Percentiles rank a stretch among this genome's conserved stretches.
Evolutionary conservation across 1,140 invertebrate genomes (phyloP).

Genomic region (Planococcus citri): DNA sequence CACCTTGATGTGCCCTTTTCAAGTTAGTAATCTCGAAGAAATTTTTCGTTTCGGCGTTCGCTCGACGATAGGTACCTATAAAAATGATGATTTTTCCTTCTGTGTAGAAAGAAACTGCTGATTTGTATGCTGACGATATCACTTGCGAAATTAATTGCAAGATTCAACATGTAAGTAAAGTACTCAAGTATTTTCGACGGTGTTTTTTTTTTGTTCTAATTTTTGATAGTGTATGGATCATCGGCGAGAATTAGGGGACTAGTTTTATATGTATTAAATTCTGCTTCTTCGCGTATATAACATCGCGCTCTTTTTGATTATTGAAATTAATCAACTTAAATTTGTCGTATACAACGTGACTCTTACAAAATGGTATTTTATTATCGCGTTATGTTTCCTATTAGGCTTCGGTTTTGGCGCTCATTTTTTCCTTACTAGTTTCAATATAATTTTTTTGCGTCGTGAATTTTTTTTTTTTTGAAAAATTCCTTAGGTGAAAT

Average conservation of each 20-base stretch:
- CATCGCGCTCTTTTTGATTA: neutral
- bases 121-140: neutral
- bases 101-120: neutral
- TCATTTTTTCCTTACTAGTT: no score
- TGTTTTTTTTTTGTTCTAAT: no score
- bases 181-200: neutral
- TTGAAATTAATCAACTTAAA: neutral
- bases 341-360: constrained; percentile 1
- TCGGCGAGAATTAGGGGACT: no score
- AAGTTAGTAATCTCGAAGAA: neutral
- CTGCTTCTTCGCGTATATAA: neutral
- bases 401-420: no score
- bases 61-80: no score
- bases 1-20: neutral
- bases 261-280: no score
- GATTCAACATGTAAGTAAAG: constrained; percentile 10
- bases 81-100: neutral
- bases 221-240: no score
- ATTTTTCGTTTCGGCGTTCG: neutral
- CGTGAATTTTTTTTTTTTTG: no score
- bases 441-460: no score
- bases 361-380: neutral
- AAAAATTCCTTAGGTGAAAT: no score
- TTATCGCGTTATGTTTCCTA: neutral
- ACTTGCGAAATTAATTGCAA: constrained; percentile 13